These are phyloP conservation scores for Pterocles orientalis DNA, from an alignment of 2,113 vertebrate species.

Conservation along the genomic window DNA sequence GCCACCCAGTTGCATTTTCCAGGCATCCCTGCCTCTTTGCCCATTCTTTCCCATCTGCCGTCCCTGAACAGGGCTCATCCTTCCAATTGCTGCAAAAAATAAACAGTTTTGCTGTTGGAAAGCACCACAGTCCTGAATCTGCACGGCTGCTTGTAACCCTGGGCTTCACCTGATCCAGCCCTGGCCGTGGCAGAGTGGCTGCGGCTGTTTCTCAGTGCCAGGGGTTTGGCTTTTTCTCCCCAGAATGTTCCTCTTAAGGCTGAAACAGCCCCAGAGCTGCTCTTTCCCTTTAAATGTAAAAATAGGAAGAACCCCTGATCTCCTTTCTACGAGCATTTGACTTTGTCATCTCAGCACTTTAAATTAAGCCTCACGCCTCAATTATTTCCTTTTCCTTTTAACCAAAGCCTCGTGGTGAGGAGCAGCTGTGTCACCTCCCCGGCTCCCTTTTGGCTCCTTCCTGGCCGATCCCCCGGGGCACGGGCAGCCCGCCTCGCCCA, in stretches of 20 bases:
- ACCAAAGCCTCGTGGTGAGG: background rate
- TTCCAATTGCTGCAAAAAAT: background rate
- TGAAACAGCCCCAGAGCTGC: background rate
- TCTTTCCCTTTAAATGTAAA: conserved; percentile 21
- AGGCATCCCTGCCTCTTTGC: background rate
- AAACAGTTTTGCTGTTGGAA: background rate
- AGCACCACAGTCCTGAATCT: background rate
- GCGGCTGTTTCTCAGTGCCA: background rate
- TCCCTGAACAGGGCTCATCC: background rate
- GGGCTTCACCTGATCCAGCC: background rate
- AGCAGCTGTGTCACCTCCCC: conserved; percentile 8
- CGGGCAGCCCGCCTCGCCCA: background rate
- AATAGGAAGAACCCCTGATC: conserved; percentile 14
- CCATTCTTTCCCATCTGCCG: background rate
- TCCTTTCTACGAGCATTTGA: background rate
- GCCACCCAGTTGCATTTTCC: background rate
- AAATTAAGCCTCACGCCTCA: conserved; percentile 12
- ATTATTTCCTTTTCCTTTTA: conserved; percentile 32
- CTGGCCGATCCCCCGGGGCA: background rate
- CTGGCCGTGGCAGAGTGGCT: background rate
- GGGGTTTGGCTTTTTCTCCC: background rate
- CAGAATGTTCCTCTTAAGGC: background rate
- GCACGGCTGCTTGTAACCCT: background rate
- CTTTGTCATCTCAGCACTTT: conserved; percentile 27
- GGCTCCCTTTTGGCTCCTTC: background rate